Base-by-base conservation (phyloP, 2,888 invertebrate genomes). In the Entomobrya proxima region DNA sequence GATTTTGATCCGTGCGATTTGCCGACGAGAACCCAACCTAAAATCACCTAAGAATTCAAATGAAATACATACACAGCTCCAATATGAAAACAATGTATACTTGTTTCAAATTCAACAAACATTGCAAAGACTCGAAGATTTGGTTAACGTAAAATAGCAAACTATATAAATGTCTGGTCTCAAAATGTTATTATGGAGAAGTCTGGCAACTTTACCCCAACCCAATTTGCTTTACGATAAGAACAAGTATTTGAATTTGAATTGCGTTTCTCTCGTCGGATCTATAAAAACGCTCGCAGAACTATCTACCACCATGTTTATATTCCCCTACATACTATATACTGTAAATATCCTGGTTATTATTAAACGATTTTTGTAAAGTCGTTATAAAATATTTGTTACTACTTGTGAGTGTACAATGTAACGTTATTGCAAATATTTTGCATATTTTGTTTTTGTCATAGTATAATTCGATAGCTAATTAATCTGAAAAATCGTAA, bases 1-100 rank as follows among this genome's bases (percentile, higher is more conserved):
- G 90, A 79, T 90, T 90, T 79, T 88, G 86, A 88, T 88, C 82
- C 88, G 88, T 88, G 85, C 86, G 85, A 32, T 88, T 88, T 72
- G 87, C 84, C 81, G 87, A 87, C 72, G 87, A 87, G 74, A 78
- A 79, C 75, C 64, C 75, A 76, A 21, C 75, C 37, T 76, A 76
- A 76, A 18, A 6, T 55, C 13, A 55, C 44, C 44, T 40, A 40
- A 24, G 32, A 47, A 47, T 15, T 30, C 30, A 37, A 37, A 1
- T 9, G 37, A 40, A 67, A 24, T 1, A 24, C 40, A 67, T 67
- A 40, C n/a, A n/a, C 67, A 67, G 6, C 67, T 40, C 67, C 15
- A 67, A 67, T 67, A 67, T n/a, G 24, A 24, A 27, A 58, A 67
- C 67, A 40, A 67, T 74, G 72, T 74, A 74, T 50, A 74, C 72